phyloP scores from a whole-genome alignment of 92 coral and sea anemone species.

The Heteractis magnifica region DNA sequence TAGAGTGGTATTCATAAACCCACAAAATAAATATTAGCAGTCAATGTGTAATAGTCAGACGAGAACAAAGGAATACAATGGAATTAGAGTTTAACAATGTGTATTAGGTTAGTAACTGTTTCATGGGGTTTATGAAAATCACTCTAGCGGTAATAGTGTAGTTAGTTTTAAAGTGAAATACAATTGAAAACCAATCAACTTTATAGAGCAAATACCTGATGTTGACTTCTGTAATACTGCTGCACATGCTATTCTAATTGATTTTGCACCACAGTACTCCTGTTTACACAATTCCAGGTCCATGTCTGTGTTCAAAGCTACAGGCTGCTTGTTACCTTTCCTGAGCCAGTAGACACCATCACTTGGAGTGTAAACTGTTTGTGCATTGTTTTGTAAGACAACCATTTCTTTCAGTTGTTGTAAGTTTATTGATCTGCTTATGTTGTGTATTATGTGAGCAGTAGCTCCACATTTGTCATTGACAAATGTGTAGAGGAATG shows the following conservation, averaged over 20 bases:
- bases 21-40: too few relatives aligned
- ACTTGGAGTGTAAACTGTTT: slow-evolving; percentile 1
- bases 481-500: slow-evolving; percentile 1
- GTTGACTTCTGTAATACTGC: background rate
- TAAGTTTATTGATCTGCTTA: background rate
- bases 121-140: too few relatives aligned
- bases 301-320: background rate
- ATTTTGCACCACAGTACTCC: background rate
- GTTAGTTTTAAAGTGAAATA: too few relatives aligned
- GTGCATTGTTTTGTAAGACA: background rate
- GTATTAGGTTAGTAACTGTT: too few relatives aligned
- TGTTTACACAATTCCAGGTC: background rate
- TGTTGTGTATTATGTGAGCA: background rate
- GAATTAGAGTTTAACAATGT: too few relatives aligned
- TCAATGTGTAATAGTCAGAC: too few relatives aligned
- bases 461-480: background rate
- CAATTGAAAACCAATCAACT: too few relatives aligned
- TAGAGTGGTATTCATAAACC: too few relatives aligned
- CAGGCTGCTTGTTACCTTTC: background rate
- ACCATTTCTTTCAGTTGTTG: background rate
- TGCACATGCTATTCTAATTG: slow-evolving; percentile 2
- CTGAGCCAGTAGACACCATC: slow-evolving; percentile 1
- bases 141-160: too few relatives aligned
- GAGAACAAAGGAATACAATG: too few relatives aligned
- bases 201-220: too few relatives aligned